Evolutionary conservation across 2,113 vertebrate species (phyloP).

Genomic region (Bambusicola thoracicus): DNA sequence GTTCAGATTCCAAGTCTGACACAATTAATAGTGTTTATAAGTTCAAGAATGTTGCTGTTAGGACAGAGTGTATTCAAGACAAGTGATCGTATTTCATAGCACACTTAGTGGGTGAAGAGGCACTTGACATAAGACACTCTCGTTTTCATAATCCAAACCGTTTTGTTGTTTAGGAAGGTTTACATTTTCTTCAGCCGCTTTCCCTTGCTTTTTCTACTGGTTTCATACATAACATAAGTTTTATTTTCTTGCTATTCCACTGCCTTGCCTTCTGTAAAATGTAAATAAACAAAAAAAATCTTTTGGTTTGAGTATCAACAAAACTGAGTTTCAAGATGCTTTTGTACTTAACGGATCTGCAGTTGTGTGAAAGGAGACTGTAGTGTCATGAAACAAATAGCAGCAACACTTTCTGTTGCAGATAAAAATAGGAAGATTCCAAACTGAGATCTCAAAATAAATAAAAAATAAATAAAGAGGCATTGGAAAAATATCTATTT

Average conservation of each 20-base stretch:
- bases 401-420: not conserved
- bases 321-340: not conserved
- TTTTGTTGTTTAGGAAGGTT: conserved; percentile 38
- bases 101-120: conserved; percentile 72
- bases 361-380: not conserved
- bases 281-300: not conserved
- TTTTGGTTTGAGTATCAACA: not conserved
- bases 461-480: not conserved
- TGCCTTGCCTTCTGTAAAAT: not conserved
- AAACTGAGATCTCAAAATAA: not conserved
- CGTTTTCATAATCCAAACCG: conserved; percentile 39
- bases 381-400: not conserved
- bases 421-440: not conserved
- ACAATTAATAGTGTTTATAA: conserved; percentile 74
- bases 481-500: not conserved
- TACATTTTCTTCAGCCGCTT: conserved; percentile 7
- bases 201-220: not conserved
- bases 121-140: conserved; percentile 66
- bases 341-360: not conserved
- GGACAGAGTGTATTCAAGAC: conserved; percentile 4
- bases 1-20: conserved; percentile 62
- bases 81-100: conserved; percentile 66
- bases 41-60: conserved; percentile 61
- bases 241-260: not conserved
- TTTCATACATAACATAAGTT: not conserved